Conservation (phyloP, 2,113 vertebrate genomes). For the Coracopsis vasa region DNA sequence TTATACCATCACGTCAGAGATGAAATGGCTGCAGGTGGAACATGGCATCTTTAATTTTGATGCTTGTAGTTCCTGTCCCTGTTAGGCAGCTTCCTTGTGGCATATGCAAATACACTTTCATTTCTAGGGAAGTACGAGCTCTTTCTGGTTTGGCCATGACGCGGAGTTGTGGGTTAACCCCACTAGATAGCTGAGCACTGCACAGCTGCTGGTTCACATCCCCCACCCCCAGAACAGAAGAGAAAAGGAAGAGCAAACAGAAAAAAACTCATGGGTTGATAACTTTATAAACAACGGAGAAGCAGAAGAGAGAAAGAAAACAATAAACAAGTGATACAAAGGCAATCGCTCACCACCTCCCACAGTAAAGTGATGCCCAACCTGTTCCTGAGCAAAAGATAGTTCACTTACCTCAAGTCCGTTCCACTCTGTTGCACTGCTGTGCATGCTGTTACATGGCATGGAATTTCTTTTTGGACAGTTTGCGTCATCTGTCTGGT, state of each 20-base stretch:
- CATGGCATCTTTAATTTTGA: background rate
- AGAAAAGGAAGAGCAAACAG: background rate
- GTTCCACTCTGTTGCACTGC: fast-evolving
- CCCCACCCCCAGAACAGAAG: background rate
- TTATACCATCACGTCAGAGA: background rate
- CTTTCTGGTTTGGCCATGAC: background rate
- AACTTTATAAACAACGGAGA: background rate
- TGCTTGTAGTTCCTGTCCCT: background rate
- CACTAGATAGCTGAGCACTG: fast-evolving
- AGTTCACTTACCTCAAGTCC: background rate
- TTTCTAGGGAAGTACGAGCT: background rate
- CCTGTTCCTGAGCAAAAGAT: background rate
- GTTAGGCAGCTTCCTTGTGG: background rate
- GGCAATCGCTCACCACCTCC: background rate
- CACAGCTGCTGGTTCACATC: background rate
- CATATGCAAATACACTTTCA: background rate
- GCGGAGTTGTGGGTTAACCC: background rate
- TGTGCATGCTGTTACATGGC: background rate
- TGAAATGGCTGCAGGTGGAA: background rate
- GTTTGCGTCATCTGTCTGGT: background rate
- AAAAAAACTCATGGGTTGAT: background rate
- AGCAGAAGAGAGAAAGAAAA: background rate
- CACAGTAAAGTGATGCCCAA: background rate
- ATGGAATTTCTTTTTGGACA: background rate
- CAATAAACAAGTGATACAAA: background rate